These are phyloP conservation scores for Meloe dianella DNA, from an alignment of 2,888 invertebrate species.

Conservation along the genomic window DNA sequence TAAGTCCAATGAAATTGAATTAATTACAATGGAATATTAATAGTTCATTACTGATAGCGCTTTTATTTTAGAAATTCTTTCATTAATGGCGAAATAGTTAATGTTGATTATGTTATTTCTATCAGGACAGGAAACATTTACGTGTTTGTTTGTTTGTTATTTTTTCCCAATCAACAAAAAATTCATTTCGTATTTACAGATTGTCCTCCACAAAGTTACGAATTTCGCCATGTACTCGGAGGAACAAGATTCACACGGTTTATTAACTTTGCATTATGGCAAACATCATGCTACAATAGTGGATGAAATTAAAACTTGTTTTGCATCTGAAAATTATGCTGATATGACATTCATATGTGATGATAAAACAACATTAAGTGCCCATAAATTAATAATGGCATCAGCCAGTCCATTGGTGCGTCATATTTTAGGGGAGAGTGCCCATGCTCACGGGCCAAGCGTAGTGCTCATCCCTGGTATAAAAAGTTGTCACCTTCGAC, in stretches of 20 bases:
- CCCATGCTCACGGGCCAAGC: slow-evolving; percentile 72
- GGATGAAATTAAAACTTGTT: slow-evolving; percentile 88
- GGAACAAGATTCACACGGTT: slow-evolving; percentile 66
- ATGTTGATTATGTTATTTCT: too few species aligned
- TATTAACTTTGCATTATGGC: slow-evolving; percentile 91
- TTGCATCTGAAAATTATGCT: slow-evolving; percentile 84
- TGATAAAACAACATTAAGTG: slow-evolving; percentile 80
- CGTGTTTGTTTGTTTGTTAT: too few species aligned
- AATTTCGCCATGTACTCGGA: slow-evolving; percentile 64
- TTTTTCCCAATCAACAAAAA: background rate
- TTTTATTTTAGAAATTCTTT: background rate
- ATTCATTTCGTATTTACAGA: slow-evolving; percentile 39
- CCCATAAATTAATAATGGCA: slow-evolving; percentile 85
- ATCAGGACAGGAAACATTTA: too few species aligned
- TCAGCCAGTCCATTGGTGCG: slow-evolving; percentile 86
- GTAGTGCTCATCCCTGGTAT: slow-evolving; percentile 87
- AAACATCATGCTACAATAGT: slow-evolving; percentile 92
- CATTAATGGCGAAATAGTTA: background rate
- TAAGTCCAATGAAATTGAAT: background rate
- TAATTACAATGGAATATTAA: background rate
- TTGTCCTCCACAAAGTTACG: slow-evolving; percentile 49
- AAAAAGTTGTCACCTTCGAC: slow-evolving; percentile 78
- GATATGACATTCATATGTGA: slow-evolving; percentile 87
- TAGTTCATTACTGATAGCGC: background rate
- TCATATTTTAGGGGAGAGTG: slow-evolving; percentile 75